Base-by-base conservation (phyloP, 53 echinoderm and acorn worm genomes). In the Astropecten irregularis region DNA sequence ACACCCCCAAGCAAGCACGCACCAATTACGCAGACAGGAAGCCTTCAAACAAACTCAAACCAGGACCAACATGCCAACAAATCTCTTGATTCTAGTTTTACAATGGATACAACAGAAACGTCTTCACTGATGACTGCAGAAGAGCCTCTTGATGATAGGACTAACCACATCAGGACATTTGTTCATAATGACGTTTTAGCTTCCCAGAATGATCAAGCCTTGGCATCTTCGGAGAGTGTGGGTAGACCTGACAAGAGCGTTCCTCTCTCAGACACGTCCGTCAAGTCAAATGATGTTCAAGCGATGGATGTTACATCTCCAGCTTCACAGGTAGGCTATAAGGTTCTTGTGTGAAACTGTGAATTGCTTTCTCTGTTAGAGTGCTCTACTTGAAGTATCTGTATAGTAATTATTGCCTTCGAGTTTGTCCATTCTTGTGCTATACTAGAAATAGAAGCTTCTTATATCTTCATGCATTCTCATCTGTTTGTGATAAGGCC, bases 81-180 rank as follows among this genome's bases (percentile, higher is more conserved):
- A 74, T 21, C 55, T 74, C 38, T 28, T 1, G 39, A 28, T 23
- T 28, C 39, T n/a, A 34, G 18, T 52, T 9, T 37, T n/a, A 16
- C 36, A 2, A 37, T 9, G 18, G 20, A 37, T 64, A 21, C n/a
- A 11, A 2, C 37, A 19, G 20, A 37, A n/a, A 3, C 35, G 15
- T n/a, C 2, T 18, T 71, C 33, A 31, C 71, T 71, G 71, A 31
- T 52, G 31, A 52, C 20, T 21, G 11, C 56, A 20, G 39, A 1
- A 74, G 22, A 74, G 56, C 39, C 55, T 23, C 55, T 74, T 57
- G 74, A 74, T 74, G 55, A 74, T 56, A 74, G 74, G 74, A 74
- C 74, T 74, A 71, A 50, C 33, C 34, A 32, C 31, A 14, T 18
- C 2, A 49, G 34, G n/a, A n/a, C n/a, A n/a, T n/a, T n/a, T n/a